A percentile compares a stretch with the other conserved stretches of the same genome.
Conservation (phyloP, 1,140 invertebrate species). For the Vanessa tameamea region DNA sequence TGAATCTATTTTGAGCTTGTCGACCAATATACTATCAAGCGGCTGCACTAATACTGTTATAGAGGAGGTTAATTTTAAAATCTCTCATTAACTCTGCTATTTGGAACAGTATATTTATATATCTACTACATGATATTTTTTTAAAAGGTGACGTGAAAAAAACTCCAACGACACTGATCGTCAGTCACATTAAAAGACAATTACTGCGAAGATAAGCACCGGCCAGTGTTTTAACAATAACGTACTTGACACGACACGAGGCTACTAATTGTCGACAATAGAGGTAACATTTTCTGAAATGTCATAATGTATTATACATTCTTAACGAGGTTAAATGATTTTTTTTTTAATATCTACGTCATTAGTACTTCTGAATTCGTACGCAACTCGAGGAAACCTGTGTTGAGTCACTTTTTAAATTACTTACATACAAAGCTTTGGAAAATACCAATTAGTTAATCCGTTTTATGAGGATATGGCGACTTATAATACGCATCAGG, state of each 20-base stretch:
- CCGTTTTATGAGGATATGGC: not conserved
- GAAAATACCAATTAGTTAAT: constrained; percentile 3
- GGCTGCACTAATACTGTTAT: not conserved
- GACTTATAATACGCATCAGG: no score
- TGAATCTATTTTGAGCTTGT: constrained; percentile 1
- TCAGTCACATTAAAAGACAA: constrained; percentile 24
- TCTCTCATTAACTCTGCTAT: not conserved
- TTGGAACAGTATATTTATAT: not conserved
- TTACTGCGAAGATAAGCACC: constrained; percentile 20
- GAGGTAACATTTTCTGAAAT: constrained; percentile 38
- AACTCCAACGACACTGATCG: not conserved
- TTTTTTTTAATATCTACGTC: constrained; percentile 20
- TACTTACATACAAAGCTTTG: not conserved
- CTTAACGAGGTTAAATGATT: constrained; percentile 33
- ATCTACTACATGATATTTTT: constrained; percentile 2
- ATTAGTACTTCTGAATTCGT: not conserved
- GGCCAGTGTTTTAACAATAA: constrained; percentile 31
- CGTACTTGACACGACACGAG: constrained; percentile 43
- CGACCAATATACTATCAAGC: not conserved
- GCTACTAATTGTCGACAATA: constrained; percentile 38
- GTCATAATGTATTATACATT: constrained; percentile 37
- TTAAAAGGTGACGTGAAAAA: constrained; percentile 2
- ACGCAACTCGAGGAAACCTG: not conserved
- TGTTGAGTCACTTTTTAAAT: constrained; percentile 2
- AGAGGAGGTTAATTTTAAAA: not conserved